Percentiles rank a stretch among this genome's conserved stretches.
Evolutionary conservation across 2,113 vertebrate genomes (phyloP).

Genomic region (Alectura lathami): DNA sequence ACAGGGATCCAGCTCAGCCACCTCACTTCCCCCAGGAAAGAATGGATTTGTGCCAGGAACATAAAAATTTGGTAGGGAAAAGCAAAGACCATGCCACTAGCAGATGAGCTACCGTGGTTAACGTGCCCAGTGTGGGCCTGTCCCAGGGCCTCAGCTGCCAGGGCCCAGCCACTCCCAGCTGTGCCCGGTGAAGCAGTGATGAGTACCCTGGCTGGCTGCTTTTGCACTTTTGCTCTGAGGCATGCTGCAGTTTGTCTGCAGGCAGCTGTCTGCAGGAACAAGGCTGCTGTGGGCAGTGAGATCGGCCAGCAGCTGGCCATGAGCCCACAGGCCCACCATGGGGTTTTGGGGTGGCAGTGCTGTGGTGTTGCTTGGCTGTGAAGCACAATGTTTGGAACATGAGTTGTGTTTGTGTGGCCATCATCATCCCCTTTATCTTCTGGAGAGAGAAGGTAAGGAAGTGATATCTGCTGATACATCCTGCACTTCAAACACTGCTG

Average conservation of each 20-base stretch:
- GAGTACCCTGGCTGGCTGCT: accelerated
- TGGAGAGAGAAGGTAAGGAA: not conserved
- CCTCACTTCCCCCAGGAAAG: not conserved
- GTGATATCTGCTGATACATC: not conserved
- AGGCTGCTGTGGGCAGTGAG: too few relatives aligned
- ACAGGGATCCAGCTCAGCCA: not conserved
- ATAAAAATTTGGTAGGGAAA: not conserved
- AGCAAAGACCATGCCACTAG: not conserved
- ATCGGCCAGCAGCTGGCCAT: accelerated
- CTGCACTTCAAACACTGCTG: not conserved
- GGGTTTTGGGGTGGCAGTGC: not conserved
- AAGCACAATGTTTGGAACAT: not conserved
- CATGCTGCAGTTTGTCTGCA: accelerated
- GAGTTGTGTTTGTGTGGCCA: not conserved
- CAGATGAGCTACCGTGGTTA: accelerated
- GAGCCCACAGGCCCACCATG: too few relatives aligned
- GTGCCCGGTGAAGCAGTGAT: not conserved
- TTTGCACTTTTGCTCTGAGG: not conserved
- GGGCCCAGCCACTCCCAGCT: not conserved
- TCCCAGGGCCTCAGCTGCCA: not conserved
- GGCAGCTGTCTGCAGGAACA: accelerated
- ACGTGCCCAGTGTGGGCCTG: not conserved
- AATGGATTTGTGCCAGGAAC: not conserved
- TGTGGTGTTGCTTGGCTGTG: not conserved
- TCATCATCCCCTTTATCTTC: accelerated